Percentiles rank a stretch among this genome's conserved stretches.
phyloP scores from a whole-genome alignment of 2,888 invertebrate species.

The Parapristionchus giblindavisi region DNA sequence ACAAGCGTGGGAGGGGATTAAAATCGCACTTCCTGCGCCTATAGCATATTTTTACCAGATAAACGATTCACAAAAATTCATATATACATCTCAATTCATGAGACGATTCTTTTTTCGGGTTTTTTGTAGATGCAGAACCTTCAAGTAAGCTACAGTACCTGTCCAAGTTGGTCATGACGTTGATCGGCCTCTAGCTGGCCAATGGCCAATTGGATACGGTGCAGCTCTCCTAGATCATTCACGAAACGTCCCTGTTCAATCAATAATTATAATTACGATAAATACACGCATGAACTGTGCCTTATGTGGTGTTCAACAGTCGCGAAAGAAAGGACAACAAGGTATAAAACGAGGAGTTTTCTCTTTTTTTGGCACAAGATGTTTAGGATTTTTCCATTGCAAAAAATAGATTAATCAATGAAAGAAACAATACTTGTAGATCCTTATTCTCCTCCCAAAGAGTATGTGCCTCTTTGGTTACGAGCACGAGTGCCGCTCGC shows the following conservation, averaged over 20 bases:
- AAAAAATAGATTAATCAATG: not conserved
- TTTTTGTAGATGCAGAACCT: no score
- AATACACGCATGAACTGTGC: not conserved
- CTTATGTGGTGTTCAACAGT: not conserved
- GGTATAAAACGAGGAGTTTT: not conserved
- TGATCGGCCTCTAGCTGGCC: constrained; percentile 59
- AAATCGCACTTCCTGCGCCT: no score
- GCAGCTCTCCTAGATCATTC: constrained; percentile 67
- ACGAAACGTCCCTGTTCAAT: constrained; percentile 60
- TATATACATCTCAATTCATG: no score
- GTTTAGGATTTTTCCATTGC: not conserved
- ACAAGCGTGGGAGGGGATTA: no score
- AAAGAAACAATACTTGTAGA: constrained; percentile 43
- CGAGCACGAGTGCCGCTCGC: constrained; percentile 7
- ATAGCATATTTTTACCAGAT: no score
- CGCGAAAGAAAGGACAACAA: not conserved
- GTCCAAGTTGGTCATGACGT: constrained; percentile 56
- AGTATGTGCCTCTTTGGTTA: constrained; percentile 59
- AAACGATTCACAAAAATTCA: no score
- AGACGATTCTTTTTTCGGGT: no score
- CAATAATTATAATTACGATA: not conserved
- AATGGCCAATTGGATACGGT: constrained; percentile 63
- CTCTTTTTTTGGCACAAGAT: not conserved
- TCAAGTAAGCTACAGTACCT: constrained; percentile 41
- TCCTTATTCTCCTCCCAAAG: constrained; percentile 69